Base-by-base conservation (phyloP, 2,113 vertebrate genomes). In the Myrmecophaga tridactyla region DNA sequence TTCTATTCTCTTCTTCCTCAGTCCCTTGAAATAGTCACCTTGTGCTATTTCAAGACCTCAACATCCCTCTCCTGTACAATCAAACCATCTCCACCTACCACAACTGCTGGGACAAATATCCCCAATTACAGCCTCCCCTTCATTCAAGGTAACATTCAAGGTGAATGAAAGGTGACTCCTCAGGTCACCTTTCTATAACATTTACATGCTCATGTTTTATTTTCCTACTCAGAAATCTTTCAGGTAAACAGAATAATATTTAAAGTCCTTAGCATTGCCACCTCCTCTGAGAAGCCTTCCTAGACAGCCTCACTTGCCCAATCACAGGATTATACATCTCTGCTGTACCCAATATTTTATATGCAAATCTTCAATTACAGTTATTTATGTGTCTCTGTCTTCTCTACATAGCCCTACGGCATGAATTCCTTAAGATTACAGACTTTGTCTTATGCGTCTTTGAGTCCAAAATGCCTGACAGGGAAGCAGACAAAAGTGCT, bases 121-220 rank as follows among this genome's bases (percentile, higher is more conserved):
- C 56, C 56, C 12, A 3, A 34, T 69, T 56, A 83, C 13, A 86
- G 29, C 17, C 13, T 92, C 27, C 34, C 27, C 43, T 75, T 41
- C 9, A 62, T 23, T 21, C 36, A 34, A n/a, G n/a, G n/a, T n/a
- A n/a, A n/a, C n/a, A n/a, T n/a, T n/a, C n/a, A n/a, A n/a, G n/a
- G n/a, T n/a, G n/a, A n/a, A n/a, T n/a, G n/a, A n/a, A n/a, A n/a
- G n/a, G n/a, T n/a, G n/a, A n/a, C n/a, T n/a, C n/a, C n/a, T 39
- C 48, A 77, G 48, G 65, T 80, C 85, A 67, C n/a, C 10, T 83
- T 86, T 92, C 78, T 83, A 9, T 56, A 93, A 90, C 21, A 86
- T 86, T 48, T 83, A 78, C 34, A 63, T 46, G 56, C 29, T 63
- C 80, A 77, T 69, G 70, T 85, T 73, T 25, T n/a, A n/a, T 96